These are phyloP conservation scores for Meteorus cinctellus DNA, from an alignment of 2,888 invertebrate genomes.

Conservation along the genomic window DNA sequence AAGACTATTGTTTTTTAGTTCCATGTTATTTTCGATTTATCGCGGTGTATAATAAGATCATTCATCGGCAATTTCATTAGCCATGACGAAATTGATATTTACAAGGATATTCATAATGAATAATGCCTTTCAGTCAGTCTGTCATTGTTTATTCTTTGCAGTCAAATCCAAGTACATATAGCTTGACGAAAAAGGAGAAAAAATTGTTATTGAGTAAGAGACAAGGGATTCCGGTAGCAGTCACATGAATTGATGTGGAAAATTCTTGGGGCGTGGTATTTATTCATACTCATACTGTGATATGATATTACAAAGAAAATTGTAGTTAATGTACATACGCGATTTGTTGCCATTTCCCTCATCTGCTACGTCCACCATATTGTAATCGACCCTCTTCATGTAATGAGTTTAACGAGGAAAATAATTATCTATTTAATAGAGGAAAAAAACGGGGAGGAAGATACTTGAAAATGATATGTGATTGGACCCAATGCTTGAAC, in stretches of 20 bases:
- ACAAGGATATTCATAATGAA: background rate
- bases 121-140: background rate
- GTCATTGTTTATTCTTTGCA: background rate
- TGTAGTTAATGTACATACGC: constrained; percentile 40
- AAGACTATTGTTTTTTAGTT: too few relatives aligned
- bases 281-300: constrained; percentile 8
- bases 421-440: background rate
- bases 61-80: too few relatives aligned
- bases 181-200: background rate
- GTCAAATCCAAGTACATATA: too few relatives aligned
- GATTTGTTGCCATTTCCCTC: constrained; percentile 18
- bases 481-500: too few relatives aligned
- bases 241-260: constrained; percentile 33
- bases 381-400: constrained; percentile 30
- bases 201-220: constrained; percentile 17
- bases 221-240: constrained; percentile 22
- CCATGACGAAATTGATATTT: too few relatives aligned
- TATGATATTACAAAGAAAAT: constrained; percentile 33
- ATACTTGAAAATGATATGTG: background rate
- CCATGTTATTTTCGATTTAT: too few relatives aligned
- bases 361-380: constrained; percentile 12
- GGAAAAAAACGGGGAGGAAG: background rate
- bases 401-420: constrained; percentile 25
- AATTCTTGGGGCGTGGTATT: constrained; percentile 37
- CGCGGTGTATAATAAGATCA: too few relatives aligned